Evolutionary conservation across 2,888 invertebrate genomes (phyloP), one percentile per base, ranked within the genome.

Genomic region (Azorinus chamasolen): DNA sequence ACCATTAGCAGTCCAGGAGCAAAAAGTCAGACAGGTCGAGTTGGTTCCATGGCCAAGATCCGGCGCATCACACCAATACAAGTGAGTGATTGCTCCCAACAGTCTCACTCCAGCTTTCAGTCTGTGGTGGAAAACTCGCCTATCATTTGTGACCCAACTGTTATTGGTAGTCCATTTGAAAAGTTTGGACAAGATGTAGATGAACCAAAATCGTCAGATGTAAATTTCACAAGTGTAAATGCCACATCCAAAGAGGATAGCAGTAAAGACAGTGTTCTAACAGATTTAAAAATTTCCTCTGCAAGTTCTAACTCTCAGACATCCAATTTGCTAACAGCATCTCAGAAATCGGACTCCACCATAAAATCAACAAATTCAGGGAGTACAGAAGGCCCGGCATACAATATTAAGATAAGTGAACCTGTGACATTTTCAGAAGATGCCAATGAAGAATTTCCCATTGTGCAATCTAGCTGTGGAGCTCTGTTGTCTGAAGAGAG

Each of bases 61-160:
- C 20, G 80, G 24, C 63, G 80, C 55, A 74, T 80, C n/a, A 80
- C 80, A 8, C 80, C 80, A 2, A 77, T 80, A 20, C 69, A 69
- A 37, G 73, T 76, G 18, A 75, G 55, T 46, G 69, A 57, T 43
- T 20, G 54, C 6, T 1, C 50, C 10, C 25, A 16, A 8, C 46
- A 48, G 45, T 61, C 61, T 41, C 61, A 62, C 41, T 70, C 70
- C 16, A 64, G 73, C 46, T 80, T 80, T 51, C 65, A 74, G 32
- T 66, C 70, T 39, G 73, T 59, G 2, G 66, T 75, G 14, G 59
- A 70, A 25, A 80, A 80, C 43, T 80, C 80, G 1, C 80, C 80
- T 24, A 57, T 80, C 8, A 48, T 80, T 18, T 55, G 51, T 48
- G 80, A 80, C 22, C 10, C 32, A 32, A 32, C 32, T 32, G 10